Evolutionary conservation across 2,113 vertebrate genomes (phyloP).

Genomic region (Leptodactylus fuscus): DNA sequence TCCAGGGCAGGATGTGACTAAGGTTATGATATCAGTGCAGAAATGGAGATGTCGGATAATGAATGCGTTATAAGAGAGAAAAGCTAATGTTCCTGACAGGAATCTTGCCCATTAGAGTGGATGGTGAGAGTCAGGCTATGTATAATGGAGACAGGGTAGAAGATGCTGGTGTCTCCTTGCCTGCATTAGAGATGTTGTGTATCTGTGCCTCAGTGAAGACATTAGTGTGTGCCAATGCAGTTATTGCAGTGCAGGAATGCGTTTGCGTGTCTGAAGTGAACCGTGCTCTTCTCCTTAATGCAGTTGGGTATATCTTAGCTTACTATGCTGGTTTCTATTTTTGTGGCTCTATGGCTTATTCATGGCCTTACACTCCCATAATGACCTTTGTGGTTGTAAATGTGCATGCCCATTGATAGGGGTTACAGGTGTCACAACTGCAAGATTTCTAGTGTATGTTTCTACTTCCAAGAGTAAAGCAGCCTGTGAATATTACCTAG

Average conservation of each 20-base stretch:
- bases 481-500: no score
- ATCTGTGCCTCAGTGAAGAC: background rate
- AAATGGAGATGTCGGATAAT: constrained; percentile 26
- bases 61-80: constrained; percentile 14
- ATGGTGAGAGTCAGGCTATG: background rate
- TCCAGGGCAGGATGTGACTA: no score
- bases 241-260: constrained; percentile 24
- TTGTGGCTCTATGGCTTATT: background rate
- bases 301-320: no score
- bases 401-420: background rate
- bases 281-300: constrained; percentile 16
- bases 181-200: background rate
- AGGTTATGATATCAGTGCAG: no score
- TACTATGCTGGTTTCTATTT: background rate
- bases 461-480: no score
- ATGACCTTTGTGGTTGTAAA: constrained; percentile 4
- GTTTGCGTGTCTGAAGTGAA: background rate
- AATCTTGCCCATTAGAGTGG: background rate
- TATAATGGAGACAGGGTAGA: background rate
- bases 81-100: constrained; percentile 12
- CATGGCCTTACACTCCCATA: background rate
- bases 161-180: background rate
- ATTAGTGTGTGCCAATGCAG: constrained; percentile 12
- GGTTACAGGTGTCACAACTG: background rate
- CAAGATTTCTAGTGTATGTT: background rate